phyloP scores from a whole-genome alignment of 1,140 invertebrate species.

The Megathymus violae region DNA sequence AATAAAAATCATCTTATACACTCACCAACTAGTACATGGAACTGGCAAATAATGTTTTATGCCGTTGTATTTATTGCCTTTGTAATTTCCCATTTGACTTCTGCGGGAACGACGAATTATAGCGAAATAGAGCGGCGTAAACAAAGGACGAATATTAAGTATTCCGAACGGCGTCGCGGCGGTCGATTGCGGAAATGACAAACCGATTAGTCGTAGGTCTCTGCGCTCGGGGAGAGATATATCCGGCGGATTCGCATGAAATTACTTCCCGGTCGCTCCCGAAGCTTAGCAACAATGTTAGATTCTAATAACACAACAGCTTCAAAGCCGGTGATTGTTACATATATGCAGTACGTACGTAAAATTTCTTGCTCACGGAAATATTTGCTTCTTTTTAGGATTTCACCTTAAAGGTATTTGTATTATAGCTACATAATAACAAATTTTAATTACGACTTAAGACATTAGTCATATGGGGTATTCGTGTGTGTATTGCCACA shows the following conservation, averaged over 20 bases:
- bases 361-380: too few species aligned
- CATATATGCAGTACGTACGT: too few species aligned
- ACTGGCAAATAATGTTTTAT: too few species aligned
- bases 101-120: conserved; percentile 25
- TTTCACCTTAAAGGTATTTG: too few species aligned
- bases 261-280: conserved; percentile 68
- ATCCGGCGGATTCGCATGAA: conserved; percentile 73
- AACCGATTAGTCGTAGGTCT: conserved; percentile 76
- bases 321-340: neutral
- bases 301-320: conserved; percentile 30
- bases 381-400: too few species aligned
- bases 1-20: too few species aligned
- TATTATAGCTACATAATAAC: too few species aligned
- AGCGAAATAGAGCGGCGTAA: conserved; percentile 40
- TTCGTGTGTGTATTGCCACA: too few species aligned
- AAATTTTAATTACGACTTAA: too few species aligned
- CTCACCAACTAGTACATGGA: too few species aligned
- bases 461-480: too few species aligned
- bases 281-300: conserved; percentile 65
- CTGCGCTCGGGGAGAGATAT: conserved; percentile 66
- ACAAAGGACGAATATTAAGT: conserved; percentile 63
- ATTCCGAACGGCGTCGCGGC: conserved; percentile 64
- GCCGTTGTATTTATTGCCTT: too few species aligned
- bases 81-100: conserved; percentile 20
- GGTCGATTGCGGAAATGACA: conserved; percentile 78